These are phyloP conservation scores for Scolopax mira DNA, from an alignment of 2,113 vertebrate genomes.

Conservation along the genomic window DNA sequence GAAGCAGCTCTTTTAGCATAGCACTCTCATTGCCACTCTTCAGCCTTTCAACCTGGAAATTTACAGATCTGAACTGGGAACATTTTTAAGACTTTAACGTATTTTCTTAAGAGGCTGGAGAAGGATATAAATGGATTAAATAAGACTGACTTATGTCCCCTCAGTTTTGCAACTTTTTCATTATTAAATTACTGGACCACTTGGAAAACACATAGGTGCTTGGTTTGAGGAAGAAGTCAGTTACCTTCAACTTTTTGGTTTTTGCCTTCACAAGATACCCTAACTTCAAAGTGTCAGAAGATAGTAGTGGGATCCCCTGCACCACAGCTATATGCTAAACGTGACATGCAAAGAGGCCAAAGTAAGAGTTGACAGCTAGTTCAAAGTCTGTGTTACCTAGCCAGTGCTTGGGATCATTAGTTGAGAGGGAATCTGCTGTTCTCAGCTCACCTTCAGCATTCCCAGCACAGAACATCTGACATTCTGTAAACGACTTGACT, in stretches of 20 bases:
- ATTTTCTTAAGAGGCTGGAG: not conserved
- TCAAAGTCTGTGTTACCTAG: accelerated
- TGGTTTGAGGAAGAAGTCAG: not conserved
- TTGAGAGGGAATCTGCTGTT: not conserved
- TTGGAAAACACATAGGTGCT: not conserved
- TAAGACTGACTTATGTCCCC: not conserved
- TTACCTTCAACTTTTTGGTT: not conserved
- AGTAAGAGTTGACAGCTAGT: not conserved
- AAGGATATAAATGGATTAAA: not conserved
- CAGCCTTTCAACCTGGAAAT: not conserved
- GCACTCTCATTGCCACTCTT: not conserved
- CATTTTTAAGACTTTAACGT: not conserved
- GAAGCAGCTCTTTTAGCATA: not conserved
- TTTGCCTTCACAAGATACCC: not conserved
- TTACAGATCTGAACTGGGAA: not conserved
- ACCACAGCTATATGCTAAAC: not conserved
- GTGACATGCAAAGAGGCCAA: not conserved
- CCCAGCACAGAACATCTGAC: not conserved
- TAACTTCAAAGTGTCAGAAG: not conserved
- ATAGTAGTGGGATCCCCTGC: not conserved
- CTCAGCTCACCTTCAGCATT: not conserved
- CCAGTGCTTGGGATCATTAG: not conserved
- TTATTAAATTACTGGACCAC: not conserved
- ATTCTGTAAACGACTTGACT: not conserved
- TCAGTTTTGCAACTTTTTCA: not conserved